These are phyloP conservation scores for Solenopsis fugax DNA, from an alignment of 1,140 invertebrate species.

Conservation along the genomic window DNA sequence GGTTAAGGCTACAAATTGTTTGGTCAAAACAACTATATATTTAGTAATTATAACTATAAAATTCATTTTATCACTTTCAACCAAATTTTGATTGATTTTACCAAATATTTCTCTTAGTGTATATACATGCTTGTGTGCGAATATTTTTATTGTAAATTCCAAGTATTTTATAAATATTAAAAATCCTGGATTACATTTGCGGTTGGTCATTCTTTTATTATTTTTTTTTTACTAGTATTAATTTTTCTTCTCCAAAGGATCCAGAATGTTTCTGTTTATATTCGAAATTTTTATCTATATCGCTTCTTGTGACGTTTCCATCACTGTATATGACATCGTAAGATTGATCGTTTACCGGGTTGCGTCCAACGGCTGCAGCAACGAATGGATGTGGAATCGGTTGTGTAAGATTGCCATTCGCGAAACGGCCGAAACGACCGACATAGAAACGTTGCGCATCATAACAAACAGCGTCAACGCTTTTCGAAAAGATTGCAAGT, in stretches of 20 bases:
- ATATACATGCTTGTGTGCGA: not conserved
- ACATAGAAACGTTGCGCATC: conserved; percentile 34
- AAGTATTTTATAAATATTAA: not conserved
- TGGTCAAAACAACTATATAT: no score
- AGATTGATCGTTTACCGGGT: conserved; percentile 41
- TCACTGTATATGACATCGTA: conserved; percentile 9
- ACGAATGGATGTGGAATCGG: conserved; percentile 42
- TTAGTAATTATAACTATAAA: no score
- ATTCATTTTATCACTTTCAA: no score
- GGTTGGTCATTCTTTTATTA: not conserved
- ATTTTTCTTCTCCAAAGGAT: not conserved
- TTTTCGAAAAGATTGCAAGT: conserved; percentile 55
- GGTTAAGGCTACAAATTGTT: no score
- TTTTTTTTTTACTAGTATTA: not conserved
- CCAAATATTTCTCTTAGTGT: no score
- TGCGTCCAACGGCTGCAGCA: not conserved
- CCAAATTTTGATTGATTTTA: no score
- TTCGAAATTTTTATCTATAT: not conserved
- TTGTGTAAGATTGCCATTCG: conserved; percentile 57
- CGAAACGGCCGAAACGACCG: not conserved
- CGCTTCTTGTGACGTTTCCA: conserved; percentile 29
- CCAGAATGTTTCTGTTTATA: not conserved
- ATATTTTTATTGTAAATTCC: not conserved
- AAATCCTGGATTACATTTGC: not conserved
- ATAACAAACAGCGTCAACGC: conserved; percentile 61